Evolutionary conservation across 1,140 invertebrate genomes (phyloP).

Genomic region (Apis laboriosa): DNA sequence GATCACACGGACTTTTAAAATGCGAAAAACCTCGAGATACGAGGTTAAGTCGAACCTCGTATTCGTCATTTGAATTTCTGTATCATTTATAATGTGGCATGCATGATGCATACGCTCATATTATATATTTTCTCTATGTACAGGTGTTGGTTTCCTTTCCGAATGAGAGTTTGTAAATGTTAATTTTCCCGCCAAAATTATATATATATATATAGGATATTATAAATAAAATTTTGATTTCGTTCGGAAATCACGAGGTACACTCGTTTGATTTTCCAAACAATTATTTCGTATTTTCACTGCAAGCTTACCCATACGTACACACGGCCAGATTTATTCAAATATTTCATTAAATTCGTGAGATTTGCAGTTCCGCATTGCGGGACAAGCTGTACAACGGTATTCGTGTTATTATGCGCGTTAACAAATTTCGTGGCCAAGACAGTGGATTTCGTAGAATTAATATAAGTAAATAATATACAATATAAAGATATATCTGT

Average conservation of each 20-base stretch:
- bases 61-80: background rate
- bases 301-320: background rate
- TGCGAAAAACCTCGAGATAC: constrained; percentile 6
- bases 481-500: background rate
- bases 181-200: no score
- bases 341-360: constrained; percentile 1
- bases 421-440: background rate
- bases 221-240: background rate
- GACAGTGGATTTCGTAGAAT: background rate
- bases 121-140: no score
- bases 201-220: no score
- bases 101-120: background rate
- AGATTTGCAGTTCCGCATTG: background rate
- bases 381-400: background rate
- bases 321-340: background rate
- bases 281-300: background rate
- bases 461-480: background rate
- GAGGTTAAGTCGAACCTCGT: background rate
- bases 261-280: background rate
- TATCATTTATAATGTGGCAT: no score
- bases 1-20: constrained; percentile 7
- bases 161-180: no score
- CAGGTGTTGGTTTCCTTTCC: no score
- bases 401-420: background rate
- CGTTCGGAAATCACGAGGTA: background rate